Base-by-base conservation (phyloP, 2,797 vertebrate genomes). In the Loriculus beryllinus region DNA sequence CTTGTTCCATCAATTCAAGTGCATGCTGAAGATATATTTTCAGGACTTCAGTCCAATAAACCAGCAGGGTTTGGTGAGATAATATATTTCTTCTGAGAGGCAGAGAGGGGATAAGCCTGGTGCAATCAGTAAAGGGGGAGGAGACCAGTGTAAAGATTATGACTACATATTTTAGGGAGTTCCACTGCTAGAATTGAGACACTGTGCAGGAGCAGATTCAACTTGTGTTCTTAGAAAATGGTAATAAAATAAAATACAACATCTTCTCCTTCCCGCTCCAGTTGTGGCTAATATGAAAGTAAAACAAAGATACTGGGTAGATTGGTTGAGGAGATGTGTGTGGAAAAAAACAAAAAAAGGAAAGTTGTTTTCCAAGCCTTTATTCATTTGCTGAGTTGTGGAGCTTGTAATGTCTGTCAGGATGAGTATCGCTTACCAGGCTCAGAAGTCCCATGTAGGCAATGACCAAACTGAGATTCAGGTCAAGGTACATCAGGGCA, bases 1-100 rank as follows among this genome's bases (percentile, higher is more conserved):
- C 94, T 86, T 76, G 25, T 62, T 86, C 86, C 60, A 31, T 87
- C 91, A 91, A 89, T 87, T 88, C 63, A 94, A 92, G 94, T 89
- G 77, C 64, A 75, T 3, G 7, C 54, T 62, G 75, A 80, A 90
- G 43, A 74, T 72, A 57, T 14, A 60, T 76, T 88, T 23, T 5
- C 70, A 54, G 67, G 68, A 92, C 48, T 86, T 88, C 65, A 69
- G 68, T 42, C 43, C 93, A 92, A 79, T 88, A 96, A 89, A 43
- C 51, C 45, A 68, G 37, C 39, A 69, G 28, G 29, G 40, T 88
- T 81, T 84, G 33, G 9, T 52, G 65, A 51, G 65, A 88, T 82
- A 72, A 80, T 77, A 18, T 45, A 68, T 85, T 85, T 96, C 42
- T 95, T 86, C 63, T 39, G 52, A 92, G 63, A 83, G 37, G 11